Conservation (phyloP, 2,888 invertebrate species). For the Therioaphis trifolii region DNA sequence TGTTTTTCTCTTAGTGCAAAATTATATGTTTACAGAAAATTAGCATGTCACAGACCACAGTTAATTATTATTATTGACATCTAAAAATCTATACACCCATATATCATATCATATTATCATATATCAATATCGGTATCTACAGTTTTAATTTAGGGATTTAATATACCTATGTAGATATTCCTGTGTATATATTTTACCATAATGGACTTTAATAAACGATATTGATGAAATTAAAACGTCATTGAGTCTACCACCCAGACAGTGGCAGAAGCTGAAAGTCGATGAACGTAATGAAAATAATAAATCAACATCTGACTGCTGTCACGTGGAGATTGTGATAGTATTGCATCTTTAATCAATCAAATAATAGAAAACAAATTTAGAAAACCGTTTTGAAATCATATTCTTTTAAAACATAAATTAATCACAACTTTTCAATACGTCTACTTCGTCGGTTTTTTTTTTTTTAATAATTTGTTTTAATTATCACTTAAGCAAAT, state of each 20-base stretch:
- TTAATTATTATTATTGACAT: too few relatives aligned
- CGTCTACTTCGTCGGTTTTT: not conserved
- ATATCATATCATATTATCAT: too few relatives aligned
- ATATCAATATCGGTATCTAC: not conserved
- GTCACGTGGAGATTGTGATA: not conserved
- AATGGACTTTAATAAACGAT: too few relatives aligned
- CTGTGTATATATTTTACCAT: too few relatives aligned
- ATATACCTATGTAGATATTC: too few relatives aligned
- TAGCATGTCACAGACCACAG: too few relatives aligned
- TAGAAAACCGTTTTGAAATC: not conserved
- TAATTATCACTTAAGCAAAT: too few relatives aligned
- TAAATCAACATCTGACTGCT: not conserved
- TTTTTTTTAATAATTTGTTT: too few relatives aligned
- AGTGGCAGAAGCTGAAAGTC: conserved; percentile 3
- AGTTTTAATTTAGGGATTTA: not conserved
- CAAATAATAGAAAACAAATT: conserved; percentile 25
- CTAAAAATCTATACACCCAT: too few relatives aligned
- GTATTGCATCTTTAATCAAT: conserved; percentile 21
- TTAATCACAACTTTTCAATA: conserved; percentile 11
- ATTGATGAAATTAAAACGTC: not conserved
- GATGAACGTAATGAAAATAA: conserved; percentile 14
- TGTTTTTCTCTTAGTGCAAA: too few relatives aligned
- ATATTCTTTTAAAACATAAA: not conserved
- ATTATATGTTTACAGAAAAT: too few relatives aligned
- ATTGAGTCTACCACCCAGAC: not conserved